A percentile compares a stretch with the other conserved stretches of the same genome.
These are phyloP conservation scores for Macropus fuliginosus DNA, from an alignment of 2,797 vertebrate species.

Conservation along the genomic window DNA sequence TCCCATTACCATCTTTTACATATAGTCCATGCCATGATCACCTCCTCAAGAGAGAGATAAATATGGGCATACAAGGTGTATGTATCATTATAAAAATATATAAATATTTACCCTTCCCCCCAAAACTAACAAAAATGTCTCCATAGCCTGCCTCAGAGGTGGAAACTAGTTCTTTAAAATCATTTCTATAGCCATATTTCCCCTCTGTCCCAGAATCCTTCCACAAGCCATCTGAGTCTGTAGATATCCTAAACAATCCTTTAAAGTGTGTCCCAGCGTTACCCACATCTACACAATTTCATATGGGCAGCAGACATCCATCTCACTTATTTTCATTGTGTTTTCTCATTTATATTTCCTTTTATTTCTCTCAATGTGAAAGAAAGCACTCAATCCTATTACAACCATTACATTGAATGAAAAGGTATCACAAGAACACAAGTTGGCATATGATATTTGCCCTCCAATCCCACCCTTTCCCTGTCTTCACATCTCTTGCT, in stretches of 20 bases:
- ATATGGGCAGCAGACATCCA: neutral
- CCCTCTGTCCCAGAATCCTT: neutral
- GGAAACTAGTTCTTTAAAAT: slow-evolving; percentile 4
- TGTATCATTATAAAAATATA: slow-evolving; percentile 65
- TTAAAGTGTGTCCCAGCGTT: neutral
- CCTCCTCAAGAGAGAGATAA: slow-evolving; percentile 49
- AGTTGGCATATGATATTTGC: neutral
- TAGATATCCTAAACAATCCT: neutral
- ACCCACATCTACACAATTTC: neutral
- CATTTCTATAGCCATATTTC: neutral
- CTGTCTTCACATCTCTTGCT: neutral
- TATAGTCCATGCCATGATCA: neutral
- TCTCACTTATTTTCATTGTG: slow-evolving; percentile 14
- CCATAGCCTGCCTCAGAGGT: neutral
- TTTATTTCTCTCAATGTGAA: slow-evolving; percentile 35
- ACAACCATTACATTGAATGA: slow-evolving; percentile 34
- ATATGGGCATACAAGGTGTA: slow-evolving; percentile 25
- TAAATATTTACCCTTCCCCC: slow-evolving; percentile 67
- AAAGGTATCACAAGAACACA: neutral
- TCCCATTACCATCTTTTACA: slow-evolving; percentile 38
- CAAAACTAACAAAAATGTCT: slow-evolving; percentile 1
- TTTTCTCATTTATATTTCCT: slow-evolving; percentile 33
- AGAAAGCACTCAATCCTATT: slow-evolving; percentile 25
- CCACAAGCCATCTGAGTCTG: neutral
- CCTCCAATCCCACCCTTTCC: neutral